Evolutionary conservation across 2,888 invertebrate species (phyloP).

Genomic region (Andrena marginata): DNA sequence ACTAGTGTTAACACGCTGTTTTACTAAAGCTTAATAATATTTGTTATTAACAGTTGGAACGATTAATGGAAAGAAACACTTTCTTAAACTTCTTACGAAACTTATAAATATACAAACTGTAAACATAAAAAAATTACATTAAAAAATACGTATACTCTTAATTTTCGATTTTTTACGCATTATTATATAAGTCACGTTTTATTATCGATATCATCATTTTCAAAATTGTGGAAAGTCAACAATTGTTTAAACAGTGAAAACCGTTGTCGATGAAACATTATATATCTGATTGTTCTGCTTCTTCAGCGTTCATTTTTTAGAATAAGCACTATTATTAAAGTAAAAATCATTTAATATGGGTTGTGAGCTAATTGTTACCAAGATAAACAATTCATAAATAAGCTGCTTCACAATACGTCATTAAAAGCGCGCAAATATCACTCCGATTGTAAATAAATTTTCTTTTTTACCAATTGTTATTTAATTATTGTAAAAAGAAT

Average conservation of each 20-base stretch:
- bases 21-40: background rate
- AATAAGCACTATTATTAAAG: background rate
- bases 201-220: background rate
- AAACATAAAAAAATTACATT: background rate
- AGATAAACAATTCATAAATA: slow-evolving; percentile 9
- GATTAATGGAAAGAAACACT: too few relatives aligned
- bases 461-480: slow-evolving; percentile 19
- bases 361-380: slow-evolving; percentile 29
- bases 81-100: too few relatives aligned
- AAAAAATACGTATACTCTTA: slow-evolving; percentile 6
- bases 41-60: slow-evolving; percentile 7
- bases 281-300: background rate
- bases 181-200: background rate
- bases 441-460: slow-evolving; percentile 27
- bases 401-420: background rate
- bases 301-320: background rate
- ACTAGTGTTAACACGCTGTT: slow-evolving; percentile 1
- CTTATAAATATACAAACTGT: too few relatives aligned
- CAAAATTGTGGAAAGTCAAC: background rate
- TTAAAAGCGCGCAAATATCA: background rate
- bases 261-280: background rate
- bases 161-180: background rate
- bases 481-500: slow-evolving; percentile 24
- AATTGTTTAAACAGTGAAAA: background rate
- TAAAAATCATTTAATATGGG: slow-evolving; percentile 10